Evolutionary conservation across 1,140 invertebrate species (phyloP).

Genomic region (Centruroides vittatus): DNA sequence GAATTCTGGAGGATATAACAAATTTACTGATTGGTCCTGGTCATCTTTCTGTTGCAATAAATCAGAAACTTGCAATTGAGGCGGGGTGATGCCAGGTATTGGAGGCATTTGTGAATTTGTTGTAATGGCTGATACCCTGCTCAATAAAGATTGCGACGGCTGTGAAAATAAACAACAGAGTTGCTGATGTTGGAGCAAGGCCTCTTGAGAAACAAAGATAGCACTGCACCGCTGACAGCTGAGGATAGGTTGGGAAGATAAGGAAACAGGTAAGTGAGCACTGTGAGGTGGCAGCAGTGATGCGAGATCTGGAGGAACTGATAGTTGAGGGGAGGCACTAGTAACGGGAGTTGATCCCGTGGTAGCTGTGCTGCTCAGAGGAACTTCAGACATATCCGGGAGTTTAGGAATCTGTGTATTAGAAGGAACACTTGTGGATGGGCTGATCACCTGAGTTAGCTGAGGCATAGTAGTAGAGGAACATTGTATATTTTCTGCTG

Average conservation of each 20-base stretch:
- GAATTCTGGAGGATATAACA: too few species aligned
- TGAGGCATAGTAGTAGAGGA: slow-evolving; percentile 15
- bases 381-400: slow-evolving; percentile 14
- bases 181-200: slow-evolving; percentile 34
- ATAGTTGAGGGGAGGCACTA: slow-evolving; percentile 17
- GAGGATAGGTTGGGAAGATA: slow-evolving; percentile 19
- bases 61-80: too few species aligned
- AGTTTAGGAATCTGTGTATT: slow-evolving; percentile 11
- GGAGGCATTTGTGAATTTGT: too few species aligned
- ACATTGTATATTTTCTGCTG: slow-evolving; percentile 6
- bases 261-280: slow-evolving; percentile 1
- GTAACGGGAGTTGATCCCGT: slow-evolving; percentile 6
- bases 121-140: too few species aligned
- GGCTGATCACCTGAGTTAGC: slow-evolving; percentile 9
- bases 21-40: too few species aligned
- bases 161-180: slow-evolving; percentile 17
- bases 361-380: slow-evolving; percentile 4
- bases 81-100: too few species aligned
- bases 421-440: slow-evolving; percentile 17
- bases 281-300: slow-evolving; percentile 5
- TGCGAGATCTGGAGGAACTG: slow-evolving; percentile 5
- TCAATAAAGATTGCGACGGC: slow-evolving; percentile 28
- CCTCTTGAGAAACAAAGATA: slow-evolving; percentile 58
- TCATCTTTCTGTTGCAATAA: too few species aligned
- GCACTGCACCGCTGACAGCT: slow-evolving; percentile 61